These are phyloP conservation scores for Lophotriccus pileatus DNA, from an alignment of 2,797 vertebrate species.

Conservation along the genomic window DNA sequence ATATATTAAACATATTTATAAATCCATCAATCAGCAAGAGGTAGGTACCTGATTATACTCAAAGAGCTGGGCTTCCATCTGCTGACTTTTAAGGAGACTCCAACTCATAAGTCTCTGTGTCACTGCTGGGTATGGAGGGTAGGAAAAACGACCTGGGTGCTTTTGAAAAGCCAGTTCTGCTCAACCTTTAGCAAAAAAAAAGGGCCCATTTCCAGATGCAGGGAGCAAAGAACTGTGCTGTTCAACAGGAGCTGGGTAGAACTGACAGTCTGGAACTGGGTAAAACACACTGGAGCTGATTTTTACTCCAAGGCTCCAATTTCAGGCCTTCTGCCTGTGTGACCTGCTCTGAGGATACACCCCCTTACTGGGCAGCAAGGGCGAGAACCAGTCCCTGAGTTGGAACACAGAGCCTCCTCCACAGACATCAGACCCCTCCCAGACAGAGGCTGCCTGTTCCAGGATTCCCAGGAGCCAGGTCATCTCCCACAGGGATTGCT, in stretches of 20 bases:
- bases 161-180: background rate
- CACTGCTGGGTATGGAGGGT: background rate
- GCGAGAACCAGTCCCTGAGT: background rate
- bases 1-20: background rate
- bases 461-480: background rate
- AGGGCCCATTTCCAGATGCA: background rate
- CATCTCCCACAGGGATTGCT: background rate
- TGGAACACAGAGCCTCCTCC: background rate
- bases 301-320: background rate
- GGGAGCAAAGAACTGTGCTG: background rate
- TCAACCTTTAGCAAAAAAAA: background rate
- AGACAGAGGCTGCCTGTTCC: background rate
- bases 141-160: background rate
- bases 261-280: background rate
- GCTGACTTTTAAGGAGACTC: background rate
- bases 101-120: background rate
- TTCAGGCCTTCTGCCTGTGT: background rate
- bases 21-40: background rate
- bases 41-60: background rate
- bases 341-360: background rate
- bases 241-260: background rate
- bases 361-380: background rate
- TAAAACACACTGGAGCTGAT: background rate
- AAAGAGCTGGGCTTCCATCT: background rate
- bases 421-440: background rate